phyloP scores from a whole-genome alignment of 2,888 invertebrate genomes.

The Rotaria socialis region DNA sequence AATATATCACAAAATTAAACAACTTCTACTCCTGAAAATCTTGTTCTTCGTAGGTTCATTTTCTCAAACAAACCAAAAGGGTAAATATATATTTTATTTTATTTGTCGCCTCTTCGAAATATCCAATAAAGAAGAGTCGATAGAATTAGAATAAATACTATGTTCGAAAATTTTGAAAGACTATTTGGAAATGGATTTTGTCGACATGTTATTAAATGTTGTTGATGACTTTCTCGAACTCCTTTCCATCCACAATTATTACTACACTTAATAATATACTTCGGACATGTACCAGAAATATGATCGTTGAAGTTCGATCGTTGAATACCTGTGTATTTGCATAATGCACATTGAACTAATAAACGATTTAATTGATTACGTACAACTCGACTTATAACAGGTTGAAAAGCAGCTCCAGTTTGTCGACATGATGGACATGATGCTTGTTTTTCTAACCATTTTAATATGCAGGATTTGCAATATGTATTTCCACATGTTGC shows the following conservation, averaged over 20 bases:
- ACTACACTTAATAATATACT: not conserved
- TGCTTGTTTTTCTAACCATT: not conserved
- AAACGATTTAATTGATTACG: not conserved
- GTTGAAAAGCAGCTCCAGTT: not conserved
- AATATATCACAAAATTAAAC: too few species aligned
- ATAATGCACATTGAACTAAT: not conserved
- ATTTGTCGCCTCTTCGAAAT: too few species aligned
- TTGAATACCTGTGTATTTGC: not conserved
- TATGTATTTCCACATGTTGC: not conserved
- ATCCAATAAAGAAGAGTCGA: too few species aligned
- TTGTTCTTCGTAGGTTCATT: too few species aligned
- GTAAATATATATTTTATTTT: too few species aligned
- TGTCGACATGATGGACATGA: not conserved
- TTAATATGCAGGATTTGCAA: not conserved
- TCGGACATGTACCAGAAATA: not conserved
- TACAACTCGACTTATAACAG: not conserved
- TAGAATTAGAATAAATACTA: too few species aligned
- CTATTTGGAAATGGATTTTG: not conserved
- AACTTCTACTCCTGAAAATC: too few species aligned
- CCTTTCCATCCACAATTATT: constrained; percentile 7
- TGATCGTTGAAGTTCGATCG: not conserved
- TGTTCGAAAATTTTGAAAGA: too few species aligned
- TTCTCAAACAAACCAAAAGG: too few species aligned
- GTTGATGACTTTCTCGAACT: not conserved
- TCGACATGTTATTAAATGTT: not conserved